Percentiles rank a stretch among this genome's conserved stretches.
Evolutionary conservation across 2,113 vertebrate genomes (phyloP).

Genomic region (Rhinogobius similis): DNA sequence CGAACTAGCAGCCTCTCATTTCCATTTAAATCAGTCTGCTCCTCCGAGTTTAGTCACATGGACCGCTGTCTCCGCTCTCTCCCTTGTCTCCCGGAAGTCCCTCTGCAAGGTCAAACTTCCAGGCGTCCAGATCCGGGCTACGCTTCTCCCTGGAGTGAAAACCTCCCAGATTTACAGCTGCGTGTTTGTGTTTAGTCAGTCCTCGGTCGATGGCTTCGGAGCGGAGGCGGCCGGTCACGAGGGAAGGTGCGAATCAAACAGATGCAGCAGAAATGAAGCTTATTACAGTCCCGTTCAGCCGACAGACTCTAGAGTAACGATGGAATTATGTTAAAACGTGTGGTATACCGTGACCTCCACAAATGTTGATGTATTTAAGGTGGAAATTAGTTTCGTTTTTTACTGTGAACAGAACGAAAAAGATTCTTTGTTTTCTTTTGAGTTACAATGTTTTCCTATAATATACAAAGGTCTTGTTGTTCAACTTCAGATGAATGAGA

Average conservation of each 20-base stretch:
- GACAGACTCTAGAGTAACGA: not conserved
- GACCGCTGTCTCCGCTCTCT: not conserved
- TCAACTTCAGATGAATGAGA: too few relatives aligned
- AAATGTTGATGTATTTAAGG: not conserved
- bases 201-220: not conserved
- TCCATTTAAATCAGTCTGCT: constrained; percentile 12
- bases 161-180: not conserved
- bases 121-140: constrained; percentile 1
- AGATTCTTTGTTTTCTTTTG: too few relatives aligned
- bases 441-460: too few relatives aligned
- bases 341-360: not conserved
- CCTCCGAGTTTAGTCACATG: constrained; percentile 11
- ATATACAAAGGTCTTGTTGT: too few relatives aligned
- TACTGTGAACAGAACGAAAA: too few relatives aligned
- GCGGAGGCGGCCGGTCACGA: not conserved
- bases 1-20: constrained; percentile 12
- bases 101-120: constrained; percentile 4
- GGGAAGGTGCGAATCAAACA: not conserved
- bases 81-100: not conserved
- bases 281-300: not conserved
- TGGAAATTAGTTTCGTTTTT: too few relatives aligned
- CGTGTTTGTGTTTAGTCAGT: constrained; percentile 1
- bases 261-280: constrained; percentile 3
- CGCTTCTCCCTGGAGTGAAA: not conserved
- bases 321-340: not conserved